Conservation (phyloP, 2,113 vertebrate genomes). For the Labeo rohita region DNA sequence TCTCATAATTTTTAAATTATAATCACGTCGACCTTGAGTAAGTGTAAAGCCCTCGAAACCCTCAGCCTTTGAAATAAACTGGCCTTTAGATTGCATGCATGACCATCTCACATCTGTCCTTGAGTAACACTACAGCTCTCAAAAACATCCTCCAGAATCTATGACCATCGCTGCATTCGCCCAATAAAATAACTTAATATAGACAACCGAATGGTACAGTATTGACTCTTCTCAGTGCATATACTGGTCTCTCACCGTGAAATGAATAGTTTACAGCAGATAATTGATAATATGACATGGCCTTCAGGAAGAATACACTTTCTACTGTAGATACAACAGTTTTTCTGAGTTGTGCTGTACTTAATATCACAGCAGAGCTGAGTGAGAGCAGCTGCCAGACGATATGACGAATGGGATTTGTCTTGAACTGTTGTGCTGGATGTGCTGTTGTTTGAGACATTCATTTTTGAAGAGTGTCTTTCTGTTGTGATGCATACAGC, state of each 20-base stretch:
- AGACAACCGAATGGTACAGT: neutral
- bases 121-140: neutral
- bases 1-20: neutral
- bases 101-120: neutral
- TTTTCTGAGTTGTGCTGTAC: conserved; percentile 36
- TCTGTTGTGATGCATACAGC: conserved; percentile 16
- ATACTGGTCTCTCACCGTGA: neutral
- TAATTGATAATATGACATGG: conserved; percentile 12
- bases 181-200: neutral
- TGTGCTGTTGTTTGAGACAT: conserved; percentile 13
- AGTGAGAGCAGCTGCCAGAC: conserved; percentile 29
- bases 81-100: conserved; percentile 32
- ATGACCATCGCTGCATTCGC: neutral
- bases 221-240: neutral
- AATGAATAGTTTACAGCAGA: conserved; percentile 35
- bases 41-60: conserved; percentile 7
- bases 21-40: conserved; percentile 30
- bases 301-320: conserved; percentile 50
- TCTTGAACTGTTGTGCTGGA: conserved; percentile 14
- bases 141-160: neutral
- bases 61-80: conserved; percentile 10
- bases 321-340: conserved; percentile 24
- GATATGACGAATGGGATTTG: conserved; percentile 45
- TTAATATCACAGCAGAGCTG: neutral
- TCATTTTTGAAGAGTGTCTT: conserved; percentile 14